phyloP scores from a whole-genome alignment of 1,140 invertebrate genomes.

The Achatina immaculata region DNA sequence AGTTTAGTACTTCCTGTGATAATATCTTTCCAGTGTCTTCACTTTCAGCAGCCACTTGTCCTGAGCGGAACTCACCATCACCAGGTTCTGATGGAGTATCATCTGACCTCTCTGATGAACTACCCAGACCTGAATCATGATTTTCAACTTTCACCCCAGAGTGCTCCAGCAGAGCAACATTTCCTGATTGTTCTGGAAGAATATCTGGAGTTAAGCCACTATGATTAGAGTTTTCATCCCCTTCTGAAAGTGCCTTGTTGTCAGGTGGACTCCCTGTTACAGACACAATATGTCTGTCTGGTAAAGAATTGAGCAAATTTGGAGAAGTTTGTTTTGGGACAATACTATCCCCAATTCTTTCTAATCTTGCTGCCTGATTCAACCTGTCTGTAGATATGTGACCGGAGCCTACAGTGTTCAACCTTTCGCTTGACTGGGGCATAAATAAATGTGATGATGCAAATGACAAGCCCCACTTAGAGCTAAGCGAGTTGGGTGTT shows the following conservation, averaged over 20 bases:
- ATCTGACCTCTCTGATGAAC: conserved; percentile 65
- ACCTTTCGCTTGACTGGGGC: neutral
- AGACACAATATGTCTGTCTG: conserved; percentile 25
- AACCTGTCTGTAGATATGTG: neutral
- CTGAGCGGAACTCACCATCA: conserved; percentile 54
- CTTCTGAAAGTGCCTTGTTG: conserved; percentile 43
- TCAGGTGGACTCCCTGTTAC: conserved; percentile 51
- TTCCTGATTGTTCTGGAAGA: conserved; percentile 53
- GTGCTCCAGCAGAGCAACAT: conserved; percentile 46
- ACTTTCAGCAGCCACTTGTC: neutral
- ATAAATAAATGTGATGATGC: neutral
- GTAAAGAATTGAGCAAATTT: conserved; percentile 44
- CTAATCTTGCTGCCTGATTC: conserved; percentile 32
- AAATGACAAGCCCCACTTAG: neutral
- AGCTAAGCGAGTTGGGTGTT: neutral
- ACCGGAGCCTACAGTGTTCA: neutral
- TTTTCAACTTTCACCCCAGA: conserved; percentile 51
- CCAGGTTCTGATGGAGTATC: conserved; percentile 64
- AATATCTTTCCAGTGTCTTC: neutral
- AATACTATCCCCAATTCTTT: neutral
- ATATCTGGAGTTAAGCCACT: conserved; percentile 52
- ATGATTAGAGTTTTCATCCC: conserved; percentile 56
- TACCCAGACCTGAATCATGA: conserved; percentile 65
- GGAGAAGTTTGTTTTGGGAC: conserved; percentile 19
- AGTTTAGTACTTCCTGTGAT: neutral